These are phyloP conservation scores for Tipula helvola DNA, from an alignment of 2,888 invertebrate species.

Conservation along the genomic window DNA sequence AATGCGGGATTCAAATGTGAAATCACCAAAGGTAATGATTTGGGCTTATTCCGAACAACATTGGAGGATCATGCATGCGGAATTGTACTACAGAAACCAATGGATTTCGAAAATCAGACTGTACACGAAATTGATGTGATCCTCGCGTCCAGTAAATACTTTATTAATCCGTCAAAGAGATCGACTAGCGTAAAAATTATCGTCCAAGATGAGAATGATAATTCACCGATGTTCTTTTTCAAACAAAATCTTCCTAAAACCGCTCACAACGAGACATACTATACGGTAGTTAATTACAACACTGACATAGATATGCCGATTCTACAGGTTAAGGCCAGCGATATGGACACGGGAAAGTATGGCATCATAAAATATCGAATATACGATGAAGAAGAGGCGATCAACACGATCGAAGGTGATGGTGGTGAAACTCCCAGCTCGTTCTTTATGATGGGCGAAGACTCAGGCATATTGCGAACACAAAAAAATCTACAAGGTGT, in stretches of 20 bases:
- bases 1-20: constrained; percentile 56
- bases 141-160: constrained; percentile 66
- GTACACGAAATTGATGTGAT: constrained; percentile 64
- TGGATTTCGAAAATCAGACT: constrained; percentile 68
- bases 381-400: constrained; percentile 28
- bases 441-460: constrained; percentile 59
- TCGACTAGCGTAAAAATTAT: constrained; percentile 65
- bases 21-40: constrained; percentile 62
- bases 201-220: constrained; percentile 80
- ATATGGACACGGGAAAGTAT: constrained; percentile 72
- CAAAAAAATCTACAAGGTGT: constrained; percentile 59
- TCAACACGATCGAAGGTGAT: constrained; percentile 24
- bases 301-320: constrained; percentile 64
- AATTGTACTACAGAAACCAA: constrained; percentile 50
- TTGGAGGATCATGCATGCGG: constrained; percentile 75
- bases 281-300: constrained; percentile 62
- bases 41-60: constrained; percentile 55
- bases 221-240: constrained; percentile 69
- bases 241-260: constrained; percentile 44
- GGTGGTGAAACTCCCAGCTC: constrained; percentile 28
- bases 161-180: constrained; percentile 65
- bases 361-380: constrained; percentile 62
- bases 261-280: constrained; percentile 57
- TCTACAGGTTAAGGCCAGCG: constrained; percentile 73
- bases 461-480: constrained; percentile 64